phyloP scores from a whole-genome alignment of 1,140 invertebrate species.

The Nephila pilipes region DNA sequence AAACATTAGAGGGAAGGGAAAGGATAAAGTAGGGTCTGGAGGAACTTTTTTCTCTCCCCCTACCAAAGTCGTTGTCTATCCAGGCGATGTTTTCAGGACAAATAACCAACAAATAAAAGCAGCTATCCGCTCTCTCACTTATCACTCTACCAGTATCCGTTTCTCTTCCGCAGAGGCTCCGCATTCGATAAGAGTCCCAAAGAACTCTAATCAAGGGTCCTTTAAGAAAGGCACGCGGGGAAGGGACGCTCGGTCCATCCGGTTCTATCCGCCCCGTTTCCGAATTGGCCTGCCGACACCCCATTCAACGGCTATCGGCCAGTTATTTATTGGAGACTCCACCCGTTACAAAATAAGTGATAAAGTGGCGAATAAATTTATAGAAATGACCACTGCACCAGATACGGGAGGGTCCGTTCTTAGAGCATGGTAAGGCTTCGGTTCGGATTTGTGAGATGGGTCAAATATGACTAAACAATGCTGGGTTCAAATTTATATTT shows the following conservation, averaged over 20 bases:
- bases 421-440: background rate
- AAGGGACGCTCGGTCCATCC: conserved; percentile 19
- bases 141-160: conserved; percentile 51
- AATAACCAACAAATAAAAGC: conserved; percentile 67
- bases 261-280: conserved; percentile 44
- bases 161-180: conserved; percentile 54
- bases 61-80: background rate
- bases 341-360: conserved; percentile 7
- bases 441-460: too few species aligned
- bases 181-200: conserved; percentile 55
- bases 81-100: conserved; percentile 35
- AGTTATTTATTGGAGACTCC: conserved; percentile 45
- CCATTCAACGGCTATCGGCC: conserved; percentile 34
- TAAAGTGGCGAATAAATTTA: conserved; percentile 32
- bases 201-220: conserved; percentile 60
- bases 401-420: background rate
- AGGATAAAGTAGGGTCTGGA: background rate
- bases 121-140: conserved; percentile 45
- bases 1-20: conserved; percentile 1
- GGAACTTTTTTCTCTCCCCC: background rate
- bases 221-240: conserved; percentile 7
- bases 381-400: background rate
- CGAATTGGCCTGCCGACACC: conserved; percentile 28
- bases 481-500: too few species aligned
- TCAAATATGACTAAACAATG: too few species aligned